These are phyloP conservation scores for Ecliptopera silaceata DNA, from an alignment of 2,888 invertebrate species.

Conservation along the genomic window DNA sequence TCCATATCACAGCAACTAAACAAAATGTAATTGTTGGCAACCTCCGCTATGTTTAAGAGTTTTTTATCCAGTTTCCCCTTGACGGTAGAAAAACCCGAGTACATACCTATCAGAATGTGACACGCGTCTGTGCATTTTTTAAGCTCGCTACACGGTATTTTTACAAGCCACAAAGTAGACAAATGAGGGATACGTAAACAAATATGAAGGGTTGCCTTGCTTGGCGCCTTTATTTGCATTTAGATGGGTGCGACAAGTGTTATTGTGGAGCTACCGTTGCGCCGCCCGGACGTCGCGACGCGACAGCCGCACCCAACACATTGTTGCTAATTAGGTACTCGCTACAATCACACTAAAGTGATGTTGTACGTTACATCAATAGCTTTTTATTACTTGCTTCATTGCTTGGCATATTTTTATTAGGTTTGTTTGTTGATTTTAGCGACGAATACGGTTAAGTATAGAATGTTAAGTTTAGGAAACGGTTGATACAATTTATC, in stretches of 20 bases:
- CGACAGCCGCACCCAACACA: conserved; percentile 37
- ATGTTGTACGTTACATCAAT: conserved; percentile 23
- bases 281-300: conserved; percentile 37
- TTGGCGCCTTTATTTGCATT: conserved; percentile 71
- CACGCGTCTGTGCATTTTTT: conserved; percentile 27
- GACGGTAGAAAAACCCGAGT: not conserved
- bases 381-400: not conserved
- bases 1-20: no score
- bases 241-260: conserved; percentile 71
- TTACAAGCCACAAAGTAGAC: conserved; percentile 60
- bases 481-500: not conserved
- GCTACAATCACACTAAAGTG: conserved; percentile 49
- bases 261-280: conserved; percentile 50
- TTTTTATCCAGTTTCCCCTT: not conserved
- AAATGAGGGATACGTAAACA: conserved; percentile 72
- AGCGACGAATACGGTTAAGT: no score
- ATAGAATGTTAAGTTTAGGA: no score
- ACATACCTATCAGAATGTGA: conserved; percentile 27
- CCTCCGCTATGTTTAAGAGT: not conserved
- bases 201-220: conserved; percentile 55
- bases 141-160: conserved; percentile 29
- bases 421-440: no score
- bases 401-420: no score
- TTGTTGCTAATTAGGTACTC: conserved; percentile 58
- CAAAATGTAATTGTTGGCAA: no score